Percentiles rank a stretch among this genome's conserved stretches.
These are phyloP conservation scores for Ibycter americanus DNA, from an alignment of 2,797 vertebrate genomes.

Conservation along the genomic window DNA sequence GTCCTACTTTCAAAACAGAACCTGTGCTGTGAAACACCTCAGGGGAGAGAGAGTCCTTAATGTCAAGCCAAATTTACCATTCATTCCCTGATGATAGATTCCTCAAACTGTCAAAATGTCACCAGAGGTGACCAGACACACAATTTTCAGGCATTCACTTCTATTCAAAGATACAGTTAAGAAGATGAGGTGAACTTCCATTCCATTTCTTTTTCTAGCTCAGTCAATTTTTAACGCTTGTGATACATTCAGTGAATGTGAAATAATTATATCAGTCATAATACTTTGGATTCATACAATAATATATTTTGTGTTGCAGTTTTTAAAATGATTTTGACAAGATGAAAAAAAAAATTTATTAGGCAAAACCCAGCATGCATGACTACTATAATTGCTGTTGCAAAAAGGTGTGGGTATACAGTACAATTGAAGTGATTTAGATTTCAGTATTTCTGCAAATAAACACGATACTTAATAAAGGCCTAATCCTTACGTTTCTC, in stretches of 20 bases:
- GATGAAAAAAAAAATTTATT: neutral
- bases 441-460: neutral
- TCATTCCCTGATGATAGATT: neutral
- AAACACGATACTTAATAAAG: neutral
- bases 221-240: neutral
- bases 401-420: neutral
- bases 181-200: neutral
- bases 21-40: neutral
- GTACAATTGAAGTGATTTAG: neutral
- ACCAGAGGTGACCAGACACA: neutral
- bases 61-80: neutral
- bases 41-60: neutral
- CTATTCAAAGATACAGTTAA: neutral
- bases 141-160: neutral
- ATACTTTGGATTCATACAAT: neutral
- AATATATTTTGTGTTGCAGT: neutral
- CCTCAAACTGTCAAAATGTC: neutral
- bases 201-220: neutral
- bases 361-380: neutral
- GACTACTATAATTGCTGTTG: neutral
- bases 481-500: neutral
- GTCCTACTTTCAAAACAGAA: neutral
- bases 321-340: neutral
- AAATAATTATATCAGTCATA: constrained; percentile 42
- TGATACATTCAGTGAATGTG: neutral